A percentile compares a stretch with the other conserved stretches of the same genome.
Conservation (phyloP, 2,113 vertebrate species). For the Pluvianellus socialis region DNA sequence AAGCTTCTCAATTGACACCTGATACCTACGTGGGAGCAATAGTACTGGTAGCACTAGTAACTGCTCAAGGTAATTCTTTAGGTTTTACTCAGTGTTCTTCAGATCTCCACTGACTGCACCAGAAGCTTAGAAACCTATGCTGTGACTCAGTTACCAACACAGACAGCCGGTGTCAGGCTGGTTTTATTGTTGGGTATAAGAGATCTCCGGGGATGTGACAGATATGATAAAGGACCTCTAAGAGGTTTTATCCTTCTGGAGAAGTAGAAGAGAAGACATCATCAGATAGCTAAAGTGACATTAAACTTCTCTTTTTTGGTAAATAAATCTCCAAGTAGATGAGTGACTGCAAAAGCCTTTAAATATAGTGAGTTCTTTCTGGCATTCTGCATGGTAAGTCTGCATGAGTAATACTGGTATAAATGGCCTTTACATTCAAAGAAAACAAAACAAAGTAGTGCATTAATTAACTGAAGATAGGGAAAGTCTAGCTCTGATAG, state of each 20-base stretch:
- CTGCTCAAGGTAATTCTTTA: background rate
- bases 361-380: background rate
- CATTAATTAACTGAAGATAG: background rate
- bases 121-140: background rate
- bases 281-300: background rate
- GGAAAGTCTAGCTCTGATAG: background rate
- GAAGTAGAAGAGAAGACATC: background rate
- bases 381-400: background rate
- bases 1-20: background rate
- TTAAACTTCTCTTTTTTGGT: background rate
- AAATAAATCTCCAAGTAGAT: background rate
- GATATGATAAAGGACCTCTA: background rate
- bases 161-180: background rate
- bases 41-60: background rate
- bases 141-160: background rate
- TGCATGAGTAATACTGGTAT: background rate
- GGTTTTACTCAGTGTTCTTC: background rate
- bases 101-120: background rate
- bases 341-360: background rate
- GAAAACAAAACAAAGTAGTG: background rate
- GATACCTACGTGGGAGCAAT: fast-evolving
- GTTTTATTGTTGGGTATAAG: background rate
- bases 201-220: background rate
- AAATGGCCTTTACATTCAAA: background rate
- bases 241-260: background rate